Evolutionary conservation across 2,113 vertebrate genomes (phyloP), one percentile per base, ranked within the genome.

Genomic region (Xiphorhynchus elegans): DNA sequence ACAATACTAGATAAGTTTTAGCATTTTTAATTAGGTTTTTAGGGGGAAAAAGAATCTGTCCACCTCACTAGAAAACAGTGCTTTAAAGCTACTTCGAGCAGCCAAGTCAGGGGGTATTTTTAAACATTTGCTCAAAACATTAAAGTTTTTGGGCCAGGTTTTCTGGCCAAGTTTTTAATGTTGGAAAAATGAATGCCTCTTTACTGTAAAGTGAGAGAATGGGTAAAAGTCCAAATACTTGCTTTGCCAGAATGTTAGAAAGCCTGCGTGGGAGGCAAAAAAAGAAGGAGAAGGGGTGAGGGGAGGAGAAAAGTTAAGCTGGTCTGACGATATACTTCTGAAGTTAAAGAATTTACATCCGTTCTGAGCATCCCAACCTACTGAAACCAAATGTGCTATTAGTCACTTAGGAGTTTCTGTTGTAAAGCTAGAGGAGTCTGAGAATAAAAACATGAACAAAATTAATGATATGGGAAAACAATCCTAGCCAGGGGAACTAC

Each of bases 101-200:
- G 88, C 68, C 53, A 93, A 95, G 66, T 42, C 60, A 87, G 42
- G 88, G 52, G 47, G 44, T 93, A 93, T 90, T 95, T 95, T 96
- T 87, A 94, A 93, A 96, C 88, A 84, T 96, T 96, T 95, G 96
- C 72, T 96, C 68, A 93, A 95, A 97, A 93, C 93, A 91, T 96
- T 94, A 95, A 90, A 15, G 3, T 26, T 95, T 87, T 86, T 12
- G 31, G n/a, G 63, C 55, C 72, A 93, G 46, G 64, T 86, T 81
- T 92, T 90, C 60, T 68, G 21, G 76, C 88, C 95, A 94, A 89
- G 73, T 84, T 94, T 90, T 96, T 88, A 87, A 89, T 39, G 64
- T 20, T 92, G 95, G 96, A 96, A 96, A 97, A 96, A 93, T 66
- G 66, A 97, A 87, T 73, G 64, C 60, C 89, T 55, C 72, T 96